Percentiles rank a stretch among this genome's conserved stretches.
These are phyloP conservation scores for Petromus typicus DNA, from an alignment of 2,113 vertebrate genomes.

Conservation along the genomic window DNA sequence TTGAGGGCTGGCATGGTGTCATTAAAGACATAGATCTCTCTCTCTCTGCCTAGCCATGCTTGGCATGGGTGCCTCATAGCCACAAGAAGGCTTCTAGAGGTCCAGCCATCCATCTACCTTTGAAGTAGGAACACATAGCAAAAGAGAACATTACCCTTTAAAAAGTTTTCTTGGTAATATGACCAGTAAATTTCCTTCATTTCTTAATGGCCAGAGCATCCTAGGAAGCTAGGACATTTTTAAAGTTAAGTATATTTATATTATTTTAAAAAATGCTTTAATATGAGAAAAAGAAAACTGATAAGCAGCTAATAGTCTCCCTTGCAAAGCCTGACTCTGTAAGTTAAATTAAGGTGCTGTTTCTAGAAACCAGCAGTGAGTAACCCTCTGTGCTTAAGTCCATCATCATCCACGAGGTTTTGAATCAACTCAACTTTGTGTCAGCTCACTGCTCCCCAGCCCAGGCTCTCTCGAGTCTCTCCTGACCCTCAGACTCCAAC, in stretches of 20 bases:
- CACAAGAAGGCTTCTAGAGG: not conserved
- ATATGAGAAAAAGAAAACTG: conserved; percentile 30
- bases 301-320: not conserved
- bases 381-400: not conserved
- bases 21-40: not conserved
- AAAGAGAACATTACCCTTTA: not conserved
- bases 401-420: not conserved
- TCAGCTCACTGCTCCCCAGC: not conserved
- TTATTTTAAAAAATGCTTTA: conserved; percentile 34
- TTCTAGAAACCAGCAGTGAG: not conserved
- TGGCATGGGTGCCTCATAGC: not conserved
- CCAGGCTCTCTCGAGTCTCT: not conserved
- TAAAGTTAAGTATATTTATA: not conserved
- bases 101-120: not conserved
- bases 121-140: not conserved
- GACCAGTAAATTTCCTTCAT: not conserved
- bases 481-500: not conserved
- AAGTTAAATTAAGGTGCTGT: not conserved
- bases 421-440: not conserved
- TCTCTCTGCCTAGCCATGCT: not conserved
- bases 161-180: not conserved
- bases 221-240: not conserved
- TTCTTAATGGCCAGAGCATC: not conserved
- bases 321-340: not conserved
- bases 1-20: not conserved